Base-by-base conservation (phyloP, 2,113 vertebrate species). In the Thalassoma bifasciatum region DNA sequence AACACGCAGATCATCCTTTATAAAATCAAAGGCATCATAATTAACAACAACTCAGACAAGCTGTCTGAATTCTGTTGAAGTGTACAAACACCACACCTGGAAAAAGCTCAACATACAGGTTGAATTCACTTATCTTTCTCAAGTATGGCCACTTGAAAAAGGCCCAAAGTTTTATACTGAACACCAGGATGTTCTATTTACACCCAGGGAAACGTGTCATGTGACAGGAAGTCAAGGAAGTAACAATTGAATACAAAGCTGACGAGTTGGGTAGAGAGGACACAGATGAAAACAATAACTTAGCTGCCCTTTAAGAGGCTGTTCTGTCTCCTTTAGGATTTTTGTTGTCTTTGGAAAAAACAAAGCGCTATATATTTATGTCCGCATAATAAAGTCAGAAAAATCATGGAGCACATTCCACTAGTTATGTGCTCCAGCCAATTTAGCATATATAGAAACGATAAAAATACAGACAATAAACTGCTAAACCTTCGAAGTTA, bases 221-320 rank as follows among this genome's bases (percentile, higher is more conserved):
- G 13, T 88, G 89, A 88, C 86, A 88, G 92, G 92, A 93, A 89
- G 77, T 52, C 8, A 51, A 82, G 90, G 90, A 93, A 92, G 81
- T 79, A 9, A 77, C 72, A 60, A 72, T 60, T 60, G 74, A 81
- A 85, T 68, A 86, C 81, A 82, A 77, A 81, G 63, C 66, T 59
- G 53, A 53, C 1, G 19, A 73, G 67, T 62, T 54, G 65, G 51
- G 47, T 49, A 10, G 54, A 11, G 17, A 44, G 53, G 81, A 49
- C 52, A 59, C 10, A 85, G 83, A 86, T 71, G 68, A 71, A 84
- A 89, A 90, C 75, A 86, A 88, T 67, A 87, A 88, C 79, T 88
- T 22, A 21, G 19, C 13, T 62, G 26, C 30, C 24, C 68, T 77
- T 74, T 2, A 54, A 30, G 46, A 34, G 64, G 64, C 79, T 86